Evolutionary conservation across 2,888 invertebrate species (phyloP).

Genomic region (Pristionchus fissidentatus): DNA sequence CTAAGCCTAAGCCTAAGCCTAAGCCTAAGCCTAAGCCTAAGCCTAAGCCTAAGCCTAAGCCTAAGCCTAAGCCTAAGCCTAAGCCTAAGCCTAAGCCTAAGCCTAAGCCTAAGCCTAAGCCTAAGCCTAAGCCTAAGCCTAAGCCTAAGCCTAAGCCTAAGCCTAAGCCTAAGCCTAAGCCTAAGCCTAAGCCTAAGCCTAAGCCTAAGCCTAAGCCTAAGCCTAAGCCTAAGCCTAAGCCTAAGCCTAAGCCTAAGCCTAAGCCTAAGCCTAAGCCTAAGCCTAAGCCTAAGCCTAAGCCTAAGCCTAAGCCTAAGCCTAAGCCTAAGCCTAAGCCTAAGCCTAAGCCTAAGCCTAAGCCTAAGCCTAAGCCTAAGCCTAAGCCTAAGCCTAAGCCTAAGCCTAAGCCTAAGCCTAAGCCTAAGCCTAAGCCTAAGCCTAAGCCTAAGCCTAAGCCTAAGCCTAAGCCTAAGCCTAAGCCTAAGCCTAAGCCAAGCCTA

Average conservation of each 20-base stretch:
- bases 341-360: conserved; percentile 27
- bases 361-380: too few relatives aligned
- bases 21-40: conserved; percentile 45
- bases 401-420: conserved; percentile 50
- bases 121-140: too few relatives aligned
- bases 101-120: conserved; percentile 31
- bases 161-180: conserved; percentile 44
- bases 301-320: conserved; percentile 31
- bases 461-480: conserved; percentile 42
- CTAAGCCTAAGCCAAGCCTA: conserved; percentile 47
- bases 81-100: conserved; percentile 24
- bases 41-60: conserved; percentile 42
- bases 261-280: conserved; percentile 52
- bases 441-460: conserved; percentile 12
- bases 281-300: conserved; percentile 39
- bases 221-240: conserved; percentile 25
- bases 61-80: conserved; percentile 14
- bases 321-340: conserved; percentile 21
- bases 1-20: conserved; percentile 44
- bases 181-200: conserved; percentile 45
- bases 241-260: conserved; percentile 30
- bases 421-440: conserved; percentile 39
- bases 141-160: conserved; percentile 5
- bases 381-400: conserved; percentile 45
- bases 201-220: conserved; percentile 19